A percentile compares a stretch with the other conserved stretches of the same genome.
These are phyloP conservation scores for Cyrtorhinus lividipennis DNA, from an alignment of 1,140 invertebrate genomes.

Conservation along the genomic window DNA sequence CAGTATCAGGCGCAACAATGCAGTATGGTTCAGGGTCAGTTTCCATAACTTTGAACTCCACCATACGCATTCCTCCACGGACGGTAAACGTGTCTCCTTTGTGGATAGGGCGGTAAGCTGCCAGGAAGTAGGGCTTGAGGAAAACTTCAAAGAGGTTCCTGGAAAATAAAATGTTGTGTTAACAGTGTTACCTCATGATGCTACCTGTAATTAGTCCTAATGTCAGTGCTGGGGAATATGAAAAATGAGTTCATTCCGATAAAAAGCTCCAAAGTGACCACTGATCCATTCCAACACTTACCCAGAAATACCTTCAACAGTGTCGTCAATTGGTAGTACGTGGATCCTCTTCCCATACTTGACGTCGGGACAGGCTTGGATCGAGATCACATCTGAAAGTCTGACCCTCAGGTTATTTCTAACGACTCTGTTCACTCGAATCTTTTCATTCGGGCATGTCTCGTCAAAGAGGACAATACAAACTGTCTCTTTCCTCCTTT, in stretches of 20 bases:
- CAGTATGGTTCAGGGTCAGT: constrained; percentile 96
- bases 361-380: constrained; percentile 89
- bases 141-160: constrained; percentile 98
- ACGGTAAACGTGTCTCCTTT: constrained; percentile 97
- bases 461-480: constrained; percentile 97
- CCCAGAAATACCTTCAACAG: constrained; percentile 95
- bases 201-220: too few species aligned
- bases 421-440: constrained; percentile 96
- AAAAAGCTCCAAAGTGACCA: background rate
- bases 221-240: too few species aligned
- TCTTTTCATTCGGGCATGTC: constrained; percentile 91
- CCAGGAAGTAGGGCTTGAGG: constrained; percentile 97
- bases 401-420: constrained; percentile 93
- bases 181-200: too few species aligned
- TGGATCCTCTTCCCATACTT: constrained; percentile 98
- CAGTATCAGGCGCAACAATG: constrained; percentile 97
- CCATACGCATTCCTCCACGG: constrained; percentile 93
- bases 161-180: constrained; percentile 29
- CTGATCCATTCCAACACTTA: constrained; percentile 33
- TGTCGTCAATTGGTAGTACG: constrained; percentile 97
- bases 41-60: constrained; percentile 99
- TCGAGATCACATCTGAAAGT: constrained; percentile 88
- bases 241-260: constrained; percentile 8
- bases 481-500: constrained; percentile 93
- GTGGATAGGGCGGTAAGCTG: constrained; percentile 97